Evolutionary conservation across 2,113 vertebrate genomes (phyloP).

Genomic region (Mugil cephalus): DNA sequence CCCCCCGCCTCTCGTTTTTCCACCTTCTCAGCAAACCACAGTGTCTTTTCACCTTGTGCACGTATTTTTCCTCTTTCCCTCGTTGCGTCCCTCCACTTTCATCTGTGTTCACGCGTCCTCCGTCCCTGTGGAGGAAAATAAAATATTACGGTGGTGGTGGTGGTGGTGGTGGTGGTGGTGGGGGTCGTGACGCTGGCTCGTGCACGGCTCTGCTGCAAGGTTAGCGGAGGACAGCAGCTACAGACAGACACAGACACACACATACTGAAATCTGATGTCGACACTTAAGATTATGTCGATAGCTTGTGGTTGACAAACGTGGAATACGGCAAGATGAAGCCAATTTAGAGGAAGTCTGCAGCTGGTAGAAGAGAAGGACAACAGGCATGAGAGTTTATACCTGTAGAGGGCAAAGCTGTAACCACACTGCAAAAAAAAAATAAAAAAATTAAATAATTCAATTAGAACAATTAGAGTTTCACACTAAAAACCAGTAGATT

Average conservation of each 20-base stretch:
- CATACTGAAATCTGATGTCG: not conserved
- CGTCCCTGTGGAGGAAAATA: not conserved
- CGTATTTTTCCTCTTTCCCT: not conserved
- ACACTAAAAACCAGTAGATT: too few species aligned
- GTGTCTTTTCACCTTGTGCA: constrained; percentile 8
- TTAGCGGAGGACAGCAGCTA: constrained; percentile 2
- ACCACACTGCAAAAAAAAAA: not conserved
- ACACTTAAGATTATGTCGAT: not conserved
- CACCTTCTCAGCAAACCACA: not conserved
- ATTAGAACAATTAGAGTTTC: too few species aligned
- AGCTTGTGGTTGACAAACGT: not conserved
- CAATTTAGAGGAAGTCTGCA: too few species aligned
- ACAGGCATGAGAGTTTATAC: too few species aligned
- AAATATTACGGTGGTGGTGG: too few species aligned
- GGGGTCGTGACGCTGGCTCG: not conserved
- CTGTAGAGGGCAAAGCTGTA: too few species aligned
- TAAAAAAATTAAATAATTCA: too few species aligned
- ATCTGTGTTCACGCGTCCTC: not conserved
- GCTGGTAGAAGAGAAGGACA: too few species aligned
- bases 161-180: too few species aligned
- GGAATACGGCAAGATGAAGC: not conserved
- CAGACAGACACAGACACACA: not conserved
- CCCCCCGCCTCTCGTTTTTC: not conserved
- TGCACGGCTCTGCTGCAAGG: not conserved
- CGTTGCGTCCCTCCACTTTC: not conserved